Base-by-base conservation (phyloP, 2,888 invertebrate genomes). In the Pachliopta kotzebuea region DNA sequence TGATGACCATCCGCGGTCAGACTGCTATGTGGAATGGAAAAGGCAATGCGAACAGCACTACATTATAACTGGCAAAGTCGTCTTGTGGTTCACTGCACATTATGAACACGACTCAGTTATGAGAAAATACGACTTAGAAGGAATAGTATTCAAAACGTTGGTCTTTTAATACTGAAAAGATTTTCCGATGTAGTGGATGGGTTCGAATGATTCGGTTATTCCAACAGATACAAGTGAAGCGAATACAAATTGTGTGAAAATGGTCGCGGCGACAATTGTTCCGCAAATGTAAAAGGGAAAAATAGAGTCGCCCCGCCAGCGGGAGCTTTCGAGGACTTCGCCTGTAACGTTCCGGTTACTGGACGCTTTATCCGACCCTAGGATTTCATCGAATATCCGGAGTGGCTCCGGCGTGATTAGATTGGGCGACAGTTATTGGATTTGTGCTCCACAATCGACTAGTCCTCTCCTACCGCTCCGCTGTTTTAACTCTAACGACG, bases 391-490 rank as follows among this genome's bases (percentile, higher is more conserved):
- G 77, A 85, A 82, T 80, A 66, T 62, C 66, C 70, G 61, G 56
- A 73, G 74, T 74, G 76, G 74, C 72, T 77, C 66, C 71, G 77
- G 82, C 69, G 71, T 81, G 85, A 88, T 88, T 86, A 83, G 82
- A 84, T 85, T 76, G 78, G 79, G 76, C 21, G 58, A 74, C 71
- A 70, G 70, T 80, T 81, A 84, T 86, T 81, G 80, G 81, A 81
- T 85, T 84, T 78, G 76, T 79, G 84, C 79, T 78, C 79, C 81
- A 73, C 83, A 54, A 63, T 63, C 53, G 57, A 54, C 52, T 58
- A 52, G 56, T 20, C 37, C 18, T 14, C 37, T 37, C 37, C 37
- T 9, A 11, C n/a, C 29, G 31, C 67, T 74, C 24, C 9, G 37
- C n/a, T 23, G 21, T 26, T 18, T 56, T 52, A 20, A 56, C 49